phyloP scores from a whole-genome alignment of 1,140 invertebrate species.

The Helicoverpa armigera region DNA sequence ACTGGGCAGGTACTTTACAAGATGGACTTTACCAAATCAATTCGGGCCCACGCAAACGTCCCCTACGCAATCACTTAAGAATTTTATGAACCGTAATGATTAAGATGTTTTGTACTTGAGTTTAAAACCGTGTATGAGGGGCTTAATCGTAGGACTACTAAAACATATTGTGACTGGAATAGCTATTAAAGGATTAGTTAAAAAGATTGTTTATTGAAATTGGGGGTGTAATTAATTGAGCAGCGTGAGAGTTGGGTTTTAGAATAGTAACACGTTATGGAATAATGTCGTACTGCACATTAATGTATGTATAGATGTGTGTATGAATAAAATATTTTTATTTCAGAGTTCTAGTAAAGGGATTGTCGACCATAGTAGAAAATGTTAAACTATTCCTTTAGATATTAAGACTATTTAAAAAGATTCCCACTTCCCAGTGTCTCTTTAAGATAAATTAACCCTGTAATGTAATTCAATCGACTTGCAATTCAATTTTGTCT shows the following conservation, averaged over 20 bases:
- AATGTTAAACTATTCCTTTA: too few relatives aligned
- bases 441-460: too few relatives aligned
- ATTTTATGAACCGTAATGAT: slow-evolving; percentile 85
- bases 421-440: too few relatives aligned
- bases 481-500: too few relatives aligned
- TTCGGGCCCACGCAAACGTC: slow-evolving; percentile 78
- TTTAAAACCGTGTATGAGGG: slow-evolving; percentile 67
- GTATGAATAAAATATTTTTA: too few relatives aligned
- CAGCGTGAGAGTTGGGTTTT: slow-evolving; percentile 12
- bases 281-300: too few relatives aligned
- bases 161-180: slow-evolving; percentile 83
- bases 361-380: too few relatives aligned
- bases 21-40: slow-evolving; percentile 81
- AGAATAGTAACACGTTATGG: background rate
- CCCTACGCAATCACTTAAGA: slow-evolving; percentile 84
- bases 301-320: background rate
- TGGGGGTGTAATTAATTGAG: slow-evolving; percentile 31
- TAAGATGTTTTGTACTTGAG: slow-evolving; percentile 83
- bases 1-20: slow-evolving; percentile 71
- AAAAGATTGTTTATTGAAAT: slow-evolving; percentile 48
- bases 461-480: background rate
- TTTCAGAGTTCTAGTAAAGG: too few relatives aligned
- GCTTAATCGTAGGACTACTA: slow-evolving; percentile 63
- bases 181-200: slow-evolving; percentile 81
- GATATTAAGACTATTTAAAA: too few relatives aligned